A percentile compares a stretch with the other conserved stretches of the same genome.
phyloP scores from a whole-genome alignment of 1,140 invertebrate species.

The Arion vulgaris region DNA sequence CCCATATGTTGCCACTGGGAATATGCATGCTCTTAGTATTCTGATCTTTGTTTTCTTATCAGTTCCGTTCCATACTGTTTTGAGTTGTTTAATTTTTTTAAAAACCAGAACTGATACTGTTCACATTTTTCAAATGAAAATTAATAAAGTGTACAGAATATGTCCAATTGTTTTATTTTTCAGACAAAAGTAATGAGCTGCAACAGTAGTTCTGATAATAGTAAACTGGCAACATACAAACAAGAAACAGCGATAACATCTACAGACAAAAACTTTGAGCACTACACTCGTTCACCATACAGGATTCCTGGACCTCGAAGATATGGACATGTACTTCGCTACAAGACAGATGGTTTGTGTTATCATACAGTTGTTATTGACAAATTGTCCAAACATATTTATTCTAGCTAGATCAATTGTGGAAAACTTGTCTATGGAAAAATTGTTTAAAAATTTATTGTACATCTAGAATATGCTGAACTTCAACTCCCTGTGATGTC shows the following conservation, averaged over 20 bases:
- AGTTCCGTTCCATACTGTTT: no score
- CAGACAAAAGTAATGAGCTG: constrained; percentile 7
- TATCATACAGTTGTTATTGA: background rate
- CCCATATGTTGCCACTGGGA: no score
- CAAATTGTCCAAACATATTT: background rate
- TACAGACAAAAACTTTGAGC: constrained; percentile 14
- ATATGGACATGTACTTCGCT: constrained; percentile 51
- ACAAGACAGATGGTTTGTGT: constrained; percentile 52
- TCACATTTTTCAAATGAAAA: no score
- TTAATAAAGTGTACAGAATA: no score
- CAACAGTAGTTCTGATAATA: background rate
- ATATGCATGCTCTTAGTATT: no score
- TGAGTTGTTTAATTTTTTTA: no score
- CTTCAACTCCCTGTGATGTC: no score
- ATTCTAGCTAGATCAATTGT: background rate
- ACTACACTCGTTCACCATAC: constrained; percentile 48
- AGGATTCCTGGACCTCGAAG: constrained; percentile 48
- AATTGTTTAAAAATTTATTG: no score
- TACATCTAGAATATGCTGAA: no score
- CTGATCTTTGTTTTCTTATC: no score
- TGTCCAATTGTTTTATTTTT: background rate
- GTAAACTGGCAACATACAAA: constrained; percentile 22
- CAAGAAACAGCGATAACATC: background rate
- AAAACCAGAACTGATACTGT: no score
- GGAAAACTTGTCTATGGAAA: no score